Evolutionary conservation across 2,797 vertebrate species (phyloP).

Genomic region (Galago senegalensis): DNA sequence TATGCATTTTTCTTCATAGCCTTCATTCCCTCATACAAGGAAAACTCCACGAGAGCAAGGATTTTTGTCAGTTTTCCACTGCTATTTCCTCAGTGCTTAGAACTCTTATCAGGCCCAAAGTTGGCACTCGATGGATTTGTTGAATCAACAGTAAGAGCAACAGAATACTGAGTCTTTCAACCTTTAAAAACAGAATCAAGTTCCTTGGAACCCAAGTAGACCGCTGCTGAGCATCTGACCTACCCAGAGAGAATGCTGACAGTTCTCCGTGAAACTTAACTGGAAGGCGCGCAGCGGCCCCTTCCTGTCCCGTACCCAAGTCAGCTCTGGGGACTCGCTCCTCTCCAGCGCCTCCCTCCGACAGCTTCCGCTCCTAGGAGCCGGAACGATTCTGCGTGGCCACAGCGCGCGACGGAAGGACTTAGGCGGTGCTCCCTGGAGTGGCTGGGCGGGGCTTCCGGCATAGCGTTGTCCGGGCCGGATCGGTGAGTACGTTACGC

Average conservation of each 20-base stretch:
- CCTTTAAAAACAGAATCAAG: background rate
- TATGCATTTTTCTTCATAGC: background rate
- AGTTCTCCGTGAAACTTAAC: background rate
- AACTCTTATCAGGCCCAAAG: background rate
- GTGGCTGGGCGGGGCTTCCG: constrained; percentile 6
- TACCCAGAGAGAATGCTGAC: background rate
- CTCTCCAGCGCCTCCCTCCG: accelerated
- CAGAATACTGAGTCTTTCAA: background rate
- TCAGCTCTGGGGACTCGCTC: accelerated
- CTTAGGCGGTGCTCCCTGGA: accelerated
- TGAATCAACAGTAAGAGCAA: background rate
- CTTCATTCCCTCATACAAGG: background rate
- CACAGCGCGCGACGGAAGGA: background rate
- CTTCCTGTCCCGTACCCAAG: accelerated
- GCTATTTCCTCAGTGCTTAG: background rate
- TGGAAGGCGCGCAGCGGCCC: accelerated
- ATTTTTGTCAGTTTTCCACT: background rate
- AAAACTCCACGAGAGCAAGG: background rate
- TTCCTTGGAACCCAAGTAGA: background rate
- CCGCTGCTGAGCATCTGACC: background rate
- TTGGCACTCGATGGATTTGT: background rate
- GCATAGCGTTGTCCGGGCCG: accelerated
- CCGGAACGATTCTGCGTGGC: constrained; percentile 67
- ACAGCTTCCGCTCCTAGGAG: accelerated
- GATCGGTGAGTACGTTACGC: accelerated